A percentile compares a stretch with the other conserved stretches of the same genome.
Conservation (phyloP, 1,140 invertebrate species). For the Drosophila neocordata region DNA sequence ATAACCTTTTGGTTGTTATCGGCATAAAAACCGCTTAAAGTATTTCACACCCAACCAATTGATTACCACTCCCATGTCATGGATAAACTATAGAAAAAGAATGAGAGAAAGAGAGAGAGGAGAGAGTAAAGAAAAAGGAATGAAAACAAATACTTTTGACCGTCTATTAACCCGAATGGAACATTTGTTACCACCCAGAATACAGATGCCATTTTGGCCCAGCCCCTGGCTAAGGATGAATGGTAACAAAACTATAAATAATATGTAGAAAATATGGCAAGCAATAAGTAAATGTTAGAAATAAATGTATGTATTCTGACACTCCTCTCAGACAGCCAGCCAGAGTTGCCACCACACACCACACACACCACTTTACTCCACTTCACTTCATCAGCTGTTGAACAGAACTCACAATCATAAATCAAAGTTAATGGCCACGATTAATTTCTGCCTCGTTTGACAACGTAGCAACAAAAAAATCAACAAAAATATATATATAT, state of each 20-base stretch:
- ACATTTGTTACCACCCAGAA: slow-evolving; percentile 59
- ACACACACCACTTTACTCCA: neutral
- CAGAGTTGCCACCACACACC: neutral
- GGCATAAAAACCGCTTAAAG: neutral
- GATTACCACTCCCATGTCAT: neutral
- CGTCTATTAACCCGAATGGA: slow-evolving; percentile 52
- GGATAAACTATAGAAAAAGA: neutral
- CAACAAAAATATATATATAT: neutral
- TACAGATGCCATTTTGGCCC: neutral
- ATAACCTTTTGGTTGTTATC: neutral
- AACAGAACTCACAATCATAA: slow-evolving; percentile 50
- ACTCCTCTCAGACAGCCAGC: slow-evolving; percentile 21
- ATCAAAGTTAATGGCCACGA: slow-evolving; percentile 73
- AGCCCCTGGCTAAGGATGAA: slow-evolving; percentile 1
- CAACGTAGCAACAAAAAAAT: slow-evolving; percentile 13
- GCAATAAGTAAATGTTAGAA: slow-evolving; percentile 44
- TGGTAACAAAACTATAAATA: slow-evolving; percentile 68
- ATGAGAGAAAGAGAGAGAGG: neutral
- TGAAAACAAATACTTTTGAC: slow-evolving; percentile 27
- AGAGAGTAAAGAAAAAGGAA: neutral
- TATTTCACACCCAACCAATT: slow-evolving; percentile 8
- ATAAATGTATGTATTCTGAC: slow-evolving; percentile 18
- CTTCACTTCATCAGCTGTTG: slow-evolving; percentile 18
- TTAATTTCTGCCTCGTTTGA: slow-evolving; percentile 60
- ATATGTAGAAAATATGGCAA: slow-evolving; percentile 64